These are phyloP conservation scores for Siniperca knerii DNA, from an alignment of 2,113 vertebrate genomes.

Conservation along the genomic window DNA sequence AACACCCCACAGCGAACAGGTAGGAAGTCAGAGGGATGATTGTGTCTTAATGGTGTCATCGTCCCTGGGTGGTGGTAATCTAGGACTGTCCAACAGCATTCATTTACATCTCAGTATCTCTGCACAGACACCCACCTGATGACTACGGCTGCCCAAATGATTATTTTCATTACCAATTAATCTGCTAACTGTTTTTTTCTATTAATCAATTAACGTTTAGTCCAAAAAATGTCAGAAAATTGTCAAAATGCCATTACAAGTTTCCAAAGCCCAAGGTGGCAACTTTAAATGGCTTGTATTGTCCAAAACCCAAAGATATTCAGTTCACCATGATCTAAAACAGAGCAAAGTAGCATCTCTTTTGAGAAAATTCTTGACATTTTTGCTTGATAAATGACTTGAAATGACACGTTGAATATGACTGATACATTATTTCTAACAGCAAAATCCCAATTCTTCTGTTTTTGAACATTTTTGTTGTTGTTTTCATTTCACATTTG, in stretches of 20 bases:
- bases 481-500: too few species aligned
- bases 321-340: neutral
- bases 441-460: too few species aligned
- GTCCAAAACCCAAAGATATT: neutral
- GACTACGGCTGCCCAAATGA: too few species aligned
- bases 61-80: constrained; percentile 13
- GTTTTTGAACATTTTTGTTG: too few species aligned
- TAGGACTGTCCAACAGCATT: neutral
- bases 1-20: neutral
- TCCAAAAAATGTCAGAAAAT: neutral
- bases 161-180: neutral
- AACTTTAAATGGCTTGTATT: neutral
- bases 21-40: neutral
- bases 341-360: neutral
- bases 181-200: neutral
- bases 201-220: neutral
- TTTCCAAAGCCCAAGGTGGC: too few species aligned
- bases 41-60: neutral
- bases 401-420: neutral
- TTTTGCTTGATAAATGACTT: neutral
- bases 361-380: neutral
- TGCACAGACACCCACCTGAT: neutral
- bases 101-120: neutral
- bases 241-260: neutral
- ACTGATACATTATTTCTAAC: too few species aligned